These are phyloP conservation scores for Lophius americanus DNA, from an alignment of 2,797 vertebrate genomes.

Conservation along the genomic window DNA sequence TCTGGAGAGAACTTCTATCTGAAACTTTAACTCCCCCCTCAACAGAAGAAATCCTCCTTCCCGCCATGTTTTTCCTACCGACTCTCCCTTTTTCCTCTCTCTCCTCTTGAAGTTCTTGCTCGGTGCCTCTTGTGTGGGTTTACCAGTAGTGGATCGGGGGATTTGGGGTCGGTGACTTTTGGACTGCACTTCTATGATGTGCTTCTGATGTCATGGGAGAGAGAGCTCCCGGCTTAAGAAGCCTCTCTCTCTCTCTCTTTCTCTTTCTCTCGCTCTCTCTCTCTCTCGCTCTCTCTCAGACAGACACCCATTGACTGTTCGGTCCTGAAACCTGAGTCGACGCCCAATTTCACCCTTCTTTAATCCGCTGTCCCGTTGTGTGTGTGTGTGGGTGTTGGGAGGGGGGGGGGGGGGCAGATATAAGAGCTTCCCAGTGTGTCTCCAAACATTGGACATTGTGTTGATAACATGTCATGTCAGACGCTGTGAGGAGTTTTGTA, in stretches of 20 bases:
- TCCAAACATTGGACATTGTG: slow-evolving; percentile 51
- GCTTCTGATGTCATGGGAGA: slow-evolving; percentile 81
- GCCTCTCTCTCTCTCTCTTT: no score
- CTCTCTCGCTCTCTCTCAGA: not conserved
- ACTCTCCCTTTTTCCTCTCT: slow-evolving; percentile 18
- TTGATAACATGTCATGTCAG: slow-evolving; percentile 56
- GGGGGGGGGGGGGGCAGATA: slow-evolving; percentile 8
- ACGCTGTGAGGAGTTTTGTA: slow-evolving; percentile 47
- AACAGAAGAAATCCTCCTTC: slow-evolving; percentile 28
- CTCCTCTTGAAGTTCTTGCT: slow-evolving; percentile 19
- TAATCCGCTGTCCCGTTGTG: slow-evolving; percentile 55
- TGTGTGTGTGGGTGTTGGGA: no score
- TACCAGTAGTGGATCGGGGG: slow-evolving; percentile 37
- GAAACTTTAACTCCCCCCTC: slow-evolving; percentile 46
- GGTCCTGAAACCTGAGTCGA: slow-evolving; percentile 68
- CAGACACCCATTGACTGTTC: slow-evolving; percentile 63
- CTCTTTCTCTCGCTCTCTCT: no score
- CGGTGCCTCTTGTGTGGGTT: slow-evolving; percentile 31
- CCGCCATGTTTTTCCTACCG: slow-evolving; percentile 13
- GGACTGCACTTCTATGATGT: slow-evolving; percentile 59
- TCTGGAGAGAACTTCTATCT: slow-evolving; percentile 3
- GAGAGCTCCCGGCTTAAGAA: slow-evolving; percentile 53
- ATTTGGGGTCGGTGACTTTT: slow-evolving; percentile 45
- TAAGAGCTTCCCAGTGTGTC: slow-evolving; percentile 47
- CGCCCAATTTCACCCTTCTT: slow-evolving; percentile 76